Base-by-base conservation (phyloP, 2,888 invertebrate species). In the Limnephilus lunatus region DNA sequence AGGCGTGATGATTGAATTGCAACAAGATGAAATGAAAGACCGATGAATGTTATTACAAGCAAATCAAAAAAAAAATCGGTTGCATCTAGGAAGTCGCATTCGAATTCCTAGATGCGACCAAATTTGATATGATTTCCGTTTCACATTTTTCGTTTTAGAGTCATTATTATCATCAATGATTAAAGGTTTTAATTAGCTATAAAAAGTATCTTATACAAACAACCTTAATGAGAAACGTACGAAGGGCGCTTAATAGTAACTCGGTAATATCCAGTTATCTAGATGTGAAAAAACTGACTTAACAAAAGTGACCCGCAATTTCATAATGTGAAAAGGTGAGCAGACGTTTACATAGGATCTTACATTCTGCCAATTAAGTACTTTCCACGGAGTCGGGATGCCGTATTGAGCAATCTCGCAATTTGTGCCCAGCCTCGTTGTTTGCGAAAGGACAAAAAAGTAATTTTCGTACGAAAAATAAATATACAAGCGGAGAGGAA, bases 351-450 rank as follows among this genome's bases (percentile, higher is more conserved):
- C 91, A 90, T 95, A 94, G 91, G 92, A 92, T 92, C 93, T 90
- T 92, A 87, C 87, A 88, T 92, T 92, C 91, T 91, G 91, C 91
- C 92, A 91, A 90, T 93, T 91, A 89, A 81, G 93, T 92, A 92
- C 93, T 91, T 91, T 92, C 90, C 85, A 95, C 95, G 94, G 94
- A 94, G 94, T 94, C 95, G 94, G 94, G 94, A 82, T 89, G 91
- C 82, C 85, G 91, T 91, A 92, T 92, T 92, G 89, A 92, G 92
- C 90, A 91, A 92, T 92, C 91, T 92, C 92, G 53, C 68, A 85
- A 91, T 91, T 86, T 92, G 35, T 82, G 80, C 85, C 82, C 48
- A 32, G 81, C 90, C 90, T 86, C 32, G 81, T 86, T 91, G 92
- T 92, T 92, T 91, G 90, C 91, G 83, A 68, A 87, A 81, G 90